A percentile compares a stretch with the other conserved stretches of the same genome.
Conservation (phyloP, 1,140 invertebrate species). For the Carposina sasakii region DNA sequence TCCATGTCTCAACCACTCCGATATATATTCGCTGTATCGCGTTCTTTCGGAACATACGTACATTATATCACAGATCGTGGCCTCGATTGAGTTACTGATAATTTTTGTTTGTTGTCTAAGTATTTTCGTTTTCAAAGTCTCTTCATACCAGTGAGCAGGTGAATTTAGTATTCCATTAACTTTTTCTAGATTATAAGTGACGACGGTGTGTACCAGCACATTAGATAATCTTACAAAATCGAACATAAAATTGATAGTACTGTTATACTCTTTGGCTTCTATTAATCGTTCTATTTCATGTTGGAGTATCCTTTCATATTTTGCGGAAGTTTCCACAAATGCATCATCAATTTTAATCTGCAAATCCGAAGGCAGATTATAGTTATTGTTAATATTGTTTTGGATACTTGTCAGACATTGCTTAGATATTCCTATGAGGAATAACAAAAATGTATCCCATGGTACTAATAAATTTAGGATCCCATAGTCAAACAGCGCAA, state of each 20-base stretch:
- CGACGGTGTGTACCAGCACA: conserved; percentile 29
- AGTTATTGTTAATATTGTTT: conserved; percentile 29
- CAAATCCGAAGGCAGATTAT: conserved; percentile 15
- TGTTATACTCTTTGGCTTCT: conserved; percentile 13
- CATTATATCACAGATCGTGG: conserved; percentile 27
- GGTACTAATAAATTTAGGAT: not conserved
- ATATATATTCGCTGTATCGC: conserved; percentile 30
- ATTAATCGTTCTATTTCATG: conserved; percentile 24
- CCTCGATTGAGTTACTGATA: conserved; percentile 28
- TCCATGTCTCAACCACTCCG: conserved; percentile 29
- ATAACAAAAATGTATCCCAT: conserved; percentile 17
- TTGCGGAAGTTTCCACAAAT: conserved; percentile 21
- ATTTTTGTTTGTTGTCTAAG: conserved; percentile 40
- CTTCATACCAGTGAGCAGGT: conserved; percentile 26
- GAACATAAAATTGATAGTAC: conserved; percentile 29
- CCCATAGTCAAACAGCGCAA: too few species aligned
- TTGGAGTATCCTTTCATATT: conserved; percentile 24
- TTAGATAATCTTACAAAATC: conserved; percentile 38
- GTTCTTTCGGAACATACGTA: conserved; percentile 32
- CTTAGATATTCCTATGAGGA: conserved; percentile 22
- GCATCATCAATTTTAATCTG: conserved; percentile 20
- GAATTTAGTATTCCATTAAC: conserved; percentile 17
- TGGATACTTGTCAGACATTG: conserved; percentile 22
- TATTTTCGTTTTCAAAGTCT: conserved; percentile 32
- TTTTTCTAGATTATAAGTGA: conserved; percentile 24